phyloP scores from a whole-genome alignment of 2,113 vertebrate genomes.

The Neodon shergylaensis region DNA sequence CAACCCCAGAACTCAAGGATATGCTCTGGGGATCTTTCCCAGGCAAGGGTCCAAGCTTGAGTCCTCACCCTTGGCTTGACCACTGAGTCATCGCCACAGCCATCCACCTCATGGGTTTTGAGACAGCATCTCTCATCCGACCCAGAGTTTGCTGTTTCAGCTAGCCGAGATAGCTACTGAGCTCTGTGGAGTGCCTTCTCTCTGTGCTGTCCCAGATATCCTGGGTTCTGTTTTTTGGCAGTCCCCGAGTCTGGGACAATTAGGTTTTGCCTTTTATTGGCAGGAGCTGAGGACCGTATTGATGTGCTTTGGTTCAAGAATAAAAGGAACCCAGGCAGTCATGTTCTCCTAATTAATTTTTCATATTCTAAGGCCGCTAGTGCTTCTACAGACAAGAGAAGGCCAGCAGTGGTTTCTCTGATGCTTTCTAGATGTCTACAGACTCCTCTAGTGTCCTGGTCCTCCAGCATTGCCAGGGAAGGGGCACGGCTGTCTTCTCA shows the following conservation, averaged over 20 bases:
- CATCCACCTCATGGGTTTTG: background rate
- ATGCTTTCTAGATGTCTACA: background rate
- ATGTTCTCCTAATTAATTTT: conserved; percentile 41
- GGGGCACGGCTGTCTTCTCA: background rate
- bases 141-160: background rate
- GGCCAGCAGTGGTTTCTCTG: too few relatives aligned
- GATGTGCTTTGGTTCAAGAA: conserved; percentile 32
- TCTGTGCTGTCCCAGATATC: background rate
- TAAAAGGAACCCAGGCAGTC: background rate
- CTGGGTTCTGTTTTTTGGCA: background rate
- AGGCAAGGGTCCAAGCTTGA: background rate
- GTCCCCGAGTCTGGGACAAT: background rate
- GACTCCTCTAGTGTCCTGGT: background rate
- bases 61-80: background rate
- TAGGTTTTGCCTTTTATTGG: conserved; percentile 9
- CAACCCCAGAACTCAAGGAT: background rate
- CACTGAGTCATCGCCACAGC: too few relatives aligned
- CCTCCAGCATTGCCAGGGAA: background rate
- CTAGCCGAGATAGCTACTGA: background rate
- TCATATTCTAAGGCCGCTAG: background rate
- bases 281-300: conserved; percentile 22
- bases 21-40: background rate
- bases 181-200: background rate
- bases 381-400: background rate
- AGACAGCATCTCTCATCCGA: background rate